Percentiles rank a stretch among this genome's conserved stretches.
Evolutionary conservation across 2,888 invertebrate genomes (phyloP).

Genomic region (Ischnura elegans): DNA sequence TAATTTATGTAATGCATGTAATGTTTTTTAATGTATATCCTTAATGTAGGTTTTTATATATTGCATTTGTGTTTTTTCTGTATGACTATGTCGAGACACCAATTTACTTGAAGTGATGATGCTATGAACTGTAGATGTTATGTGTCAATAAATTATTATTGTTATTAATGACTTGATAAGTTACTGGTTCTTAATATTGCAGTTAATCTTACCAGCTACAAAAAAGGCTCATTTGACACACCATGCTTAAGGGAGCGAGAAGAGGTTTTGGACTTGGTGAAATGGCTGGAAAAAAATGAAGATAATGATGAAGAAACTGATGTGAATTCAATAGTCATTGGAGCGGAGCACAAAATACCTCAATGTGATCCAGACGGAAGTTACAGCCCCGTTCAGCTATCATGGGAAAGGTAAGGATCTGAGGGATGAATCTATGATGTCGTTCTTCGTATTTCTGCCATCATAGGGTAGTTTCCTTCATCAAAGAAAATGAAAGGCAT

Average conservation of each 20-base stretch:
- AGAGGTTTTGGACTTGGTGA: neutral
- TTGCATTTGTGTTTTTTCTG: too few relatives aligned
- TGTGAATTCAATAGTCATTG: neutral
- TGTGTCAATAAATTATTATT: too few relatives aligned
- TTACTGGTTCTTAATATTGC: neutral
- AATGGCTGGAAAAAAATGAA: neutral
- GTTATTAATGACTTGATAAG: too few relatives aligned
- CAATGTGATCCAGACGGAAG: conserved; percentile 72
- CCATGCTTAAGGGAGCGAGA: conserved; percentile 47
- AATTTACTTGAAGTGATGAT: too few relatives aligned
- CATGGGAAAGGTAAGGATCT: conserved; percentile 68
- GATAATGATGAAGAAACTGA: neutral
- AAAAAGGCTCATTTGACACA: conserved; percentile 36
- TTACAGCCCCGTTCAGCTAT: conserved; percentile 71
- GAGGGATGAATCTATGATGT: neutral
- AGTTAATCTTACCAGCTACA: conserved; percentile 45
- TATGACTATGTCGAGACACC: too few relatives aligned
- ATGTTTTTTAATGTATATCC: too few relatives aligned
- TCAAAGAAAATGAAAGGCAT: too few relatives aligned
- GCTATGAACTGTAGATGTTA: too few relatives aligned
- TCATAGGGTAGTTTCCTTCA: too few relatives aligned
- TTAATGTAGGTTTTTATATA: too few relatives aligned
- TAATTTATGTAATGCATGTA: too few relatives aligned
- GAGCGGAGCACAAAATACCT: conserved; percentile 59
- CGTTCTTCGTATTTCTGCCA: too few relatives aligned